Evolutionary conservation across 2,888 invertebrate genomes (phyloP), one percentile per base, ranked within the genome.

Genomic region (Apodemia hepburni): DNA sequence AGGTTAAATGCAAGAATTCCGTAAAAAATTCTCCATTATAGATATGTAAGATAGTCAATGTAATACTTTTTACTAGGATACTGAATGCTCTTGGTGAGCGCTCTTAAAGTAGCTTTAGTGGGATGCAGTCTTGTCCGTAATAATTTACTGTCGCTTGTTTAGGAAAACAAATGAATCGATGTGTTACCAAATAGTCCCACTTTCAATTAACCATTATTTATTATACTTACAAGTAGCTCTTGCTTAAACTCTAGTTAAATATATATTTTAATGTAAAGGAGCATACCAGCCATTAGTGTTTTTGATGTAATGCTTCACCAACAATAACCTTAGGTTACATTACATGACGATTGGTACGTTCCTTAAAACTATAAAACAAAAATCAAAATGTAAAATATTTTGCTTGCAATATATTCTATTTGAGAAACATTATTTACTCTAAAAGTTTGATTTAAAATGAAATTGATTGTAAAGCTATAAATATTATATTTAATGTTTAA

Each of bases 401-500:
- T 54, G 22, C 51, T 54, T 54, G 51, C 18, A 27, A 54, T 54
- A 54, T 54, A 54, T 54, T 54, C 51, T 54, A 54, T 54, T 54
- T 54, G 51, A 27, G 22, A 54, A 22, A 22, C 5, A 27, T 54
- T 54, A 54, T 54, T 54, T 54, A 54, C 51, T 22, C 1, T 12
- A 54, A 54, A 54, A 27, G 5, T 22, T 54, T 54, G 51, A 54
- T 54, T 54, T 54, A 54, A 54, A 54, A 54, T 27, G 22, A 54
- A 54, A 54, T 54, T 54, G 51, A 22, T 12, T 51, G 51, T 54
- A 54, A 54, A 54, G 51, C 22, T 54, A 54, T 54, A 54, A 6
- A 54, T 54, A 27, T 59, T 38, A 59, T 59, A 59, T 59, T 38
- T 38, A 33, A 58, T n/a, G n/a, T 58, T 58, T 35, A 59, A 38